Evolutionary conservation across 2,113 vertebrate species (phyloP).

Genomic region (Phylloscopus trochiloides): DNA sequence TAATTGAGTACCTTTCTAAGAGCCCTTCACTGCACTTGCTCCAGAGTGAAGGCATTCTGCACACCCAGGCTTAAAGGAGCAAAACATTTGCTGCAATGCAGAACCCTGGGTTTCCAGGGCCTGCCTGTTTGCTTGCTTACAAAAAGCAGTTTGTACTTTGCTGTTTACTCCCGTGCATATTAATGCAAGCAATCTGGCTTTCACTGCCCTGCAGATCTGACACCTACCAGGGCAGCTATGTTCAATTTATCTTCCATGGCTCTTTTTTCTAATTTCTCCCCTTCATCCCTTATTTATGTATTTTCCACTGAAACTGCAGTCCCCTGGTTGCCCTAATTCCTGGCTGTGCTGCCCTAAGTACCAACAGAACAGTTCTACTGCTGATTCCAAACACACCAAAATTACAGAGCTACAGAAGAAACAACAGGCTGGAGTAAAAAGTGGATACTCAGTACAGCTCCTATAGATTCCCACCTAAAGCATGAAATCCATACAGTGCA

Average conservation of each 20-base stretch:
- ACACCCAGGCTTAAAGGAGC: neutral
- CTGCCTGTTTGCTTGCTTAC: neutral
- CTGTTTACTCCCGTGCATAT: neutral
- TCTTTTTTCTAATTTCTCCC: neutral
- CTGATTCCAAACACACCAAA: neutral
- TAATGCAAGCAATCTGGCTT: neutral
- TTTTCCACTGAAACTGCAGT: neutral
- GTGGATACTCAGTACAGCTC: neutral
- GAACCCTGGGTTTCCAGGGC: neutral
- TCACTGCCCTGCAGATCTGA: neutral
- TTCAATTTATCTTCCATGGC: neutral
- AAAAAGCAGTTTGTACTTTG: neutral
- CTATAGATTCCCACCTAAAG: constrained; percentile 49
- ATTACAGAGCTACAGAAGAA: neutral
- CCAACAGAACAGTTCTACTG: neutral
- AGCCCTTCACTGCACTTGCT: neutral
- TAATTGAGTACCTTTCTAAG: neutral
- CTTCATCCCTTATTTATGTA: neutral
- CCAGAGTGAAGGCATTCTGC: neutral
- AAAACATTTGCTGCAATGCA: neutral
- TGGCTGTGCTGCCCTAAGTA: neutral
- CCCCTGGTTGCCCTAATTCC: neutral
- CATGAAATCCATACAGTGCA: constrained; percentile 74
- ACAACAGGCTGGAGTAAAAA: neutral
- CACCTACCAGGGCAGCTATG: neutral